Base-by-base conservation (phyloP, 2,888 invertebrate species). In the Thymelicus sylvestris region DNA sequence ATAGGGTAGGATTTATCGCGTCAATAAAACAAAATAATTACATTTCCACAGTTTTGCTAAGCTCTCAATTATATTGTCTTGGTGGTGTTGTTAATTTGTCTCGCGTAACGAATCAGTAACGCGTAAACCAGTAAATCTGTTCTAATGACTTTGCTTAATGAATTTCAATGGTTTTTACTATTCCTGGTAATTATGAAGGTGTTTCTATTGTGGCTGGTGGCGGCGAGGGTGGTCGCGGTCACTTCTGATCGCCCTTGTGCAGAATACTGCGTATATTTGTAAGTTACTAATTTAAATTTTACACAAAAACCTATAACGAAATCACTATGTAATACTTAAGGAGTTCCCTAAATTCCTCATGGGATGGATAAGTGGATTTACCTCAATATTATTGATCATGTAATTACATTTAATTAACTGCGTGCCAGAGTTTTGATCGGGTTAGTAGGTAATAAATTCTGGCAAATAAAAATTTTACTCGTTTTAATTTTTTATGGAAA, bases 221-320 rank as follows among this genome's bases (percentile, higher is more conserved):
- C 66, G 41, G 31, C 55, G 38, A 50, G 64, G 38, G 67, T 72
- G n/a, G 52, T 55, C 12, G 62, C 71, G 19, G 57, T 55, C 7
- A 61, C 71, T 19, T 50, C 60, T 10, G 67, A 57, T 7, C 66
- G 55, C n/a, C 50, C 52, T 2, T 74, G 74, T 48, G 15, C 65
- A 6, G 66, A 74, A 4, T 77, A 75, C 64, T 78, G 77, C 63
- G 47, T 24, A 52, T 64, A 44, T 52, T 39, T 75, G 77, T 78
- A 70, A 78, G 78, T 61, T 31, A 31, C 1, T 31, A 31, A 31
- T 31, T 31, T 31, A 31, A 31, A 5, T 31, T 31, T 31, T 31
- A 31, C 31, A 31, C 1, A 31, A 31, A 31, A 31, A 31, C 31
- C 3, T 31, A 31, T 31, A 31, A 31, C 0, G 31, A 31, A 31